These are phyloP conservation scores for Synodontis membranacea DNA, from an alignment of 2,113 vertebrate genomes.

Conservation along the genomic window DNA sequence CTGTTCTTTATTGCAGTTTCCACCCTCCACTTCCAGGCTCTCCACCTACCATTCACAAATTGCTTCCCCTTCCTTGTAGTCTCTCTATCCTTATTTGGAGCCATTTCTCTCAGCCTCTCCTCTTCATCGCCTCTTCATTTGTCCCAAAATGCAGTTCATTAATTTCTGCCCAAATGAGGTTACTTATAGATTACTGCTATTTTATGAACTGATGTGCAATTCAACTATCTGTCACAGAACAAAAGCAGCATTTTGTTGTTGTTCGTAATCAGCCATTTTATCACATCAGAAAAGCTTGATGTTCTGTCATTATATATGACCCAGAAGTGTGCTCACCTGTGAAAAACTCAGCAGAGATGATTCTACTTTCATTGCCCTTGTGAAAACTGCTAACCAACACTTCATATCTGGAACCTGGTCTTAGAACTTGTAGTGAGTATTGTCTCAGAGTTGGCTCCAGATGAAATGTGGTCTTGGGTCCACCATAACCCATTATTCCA, in stretches of 20 bases:
- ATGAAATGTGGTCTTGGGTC: conserved; percentile 86
- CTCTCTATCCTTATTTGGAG: background rate
- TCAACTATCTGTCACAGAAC: background rate
- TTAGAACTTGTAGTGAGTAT: conserved; percentile 92
- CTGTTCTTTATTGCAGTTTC: background rate
- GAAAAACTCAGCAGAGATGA: conserved; percentile 81
- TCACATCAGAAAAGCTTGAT: background rate
- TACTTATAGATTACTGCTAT: background rate
- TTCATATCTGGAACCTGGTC: conserved; percentile 84
- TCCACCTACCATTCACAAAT: background rate
- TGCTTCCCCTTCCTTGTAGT: background rate
- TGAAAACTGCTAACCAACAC: conserved; percentile 83
- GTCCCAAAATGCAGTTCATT: background rate
- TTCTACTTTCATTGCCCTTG: conserved; percentile 82
- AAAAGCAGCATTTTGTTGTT: background rate
- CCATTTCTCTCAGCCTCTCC: background rate
- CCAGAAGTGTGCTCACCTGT: conserved; percentile 81
- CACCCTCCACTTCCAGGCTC: background rate
- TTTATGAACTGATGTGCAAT: background rate
- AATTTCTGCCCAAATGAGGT: background rate
- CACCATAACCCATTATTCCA: conserved; percentile 80
- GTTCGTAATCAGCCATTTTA: background rate
- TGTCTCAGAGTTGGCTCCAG: conserved; percentile 94
- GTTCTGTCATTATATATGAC: background rate
- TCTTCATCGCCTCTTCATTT: background rate